Evolutionary conservation across 2,888 invertebrate species (phyloP).

Genomic region (Machimus atricapillus): DNA sequence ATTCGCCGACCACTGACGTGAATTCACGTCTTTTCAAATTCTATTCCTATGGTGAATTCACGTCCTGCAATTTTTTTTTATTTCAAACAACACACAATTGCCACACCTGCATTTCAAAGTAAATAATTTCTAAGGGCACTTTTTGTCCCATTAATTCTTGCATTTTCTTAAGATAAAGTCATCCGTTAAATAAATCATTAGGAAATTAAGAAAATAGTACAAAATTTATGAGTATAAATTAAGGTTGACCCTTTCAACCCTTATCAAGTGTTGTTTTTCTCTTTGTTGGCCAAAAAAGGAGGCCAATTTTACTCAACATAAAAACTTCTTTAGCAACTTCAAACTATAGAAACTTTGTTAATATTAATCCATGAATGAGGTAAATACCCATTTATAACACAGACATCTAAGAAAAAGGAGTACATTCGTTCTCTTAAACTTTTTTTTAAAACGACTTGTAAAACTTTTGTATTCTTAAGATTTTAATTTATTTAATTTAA

Average conservation of each 20-base stretch:
- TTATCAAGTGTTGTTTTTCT: background rate
- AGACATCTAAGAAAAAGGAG: too few species aligned
- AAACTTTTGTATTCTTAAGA: too few species aligned
- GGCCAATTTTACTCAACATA: background rate
- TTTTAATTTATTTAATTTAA: too few species aligned
- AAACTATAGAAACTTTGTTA: background rate
- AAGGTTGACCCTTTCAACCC: background rate
- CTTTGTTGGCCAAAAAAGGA: background rate
- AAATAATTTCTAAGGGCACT: background rate
- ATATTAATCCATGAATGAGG: background rate
- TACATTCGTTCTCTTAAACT: too few species aligned
- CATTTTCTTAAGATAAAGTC: background rate
- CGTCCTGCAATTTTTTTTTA: too few species aligned
- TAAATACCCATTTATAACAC: background rate
- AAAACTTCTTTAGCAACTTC: background rate
- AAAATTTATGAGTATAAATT: background rate
- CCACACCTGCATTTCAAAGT: too few species aligned
- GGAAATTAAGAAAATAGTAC: background rate
- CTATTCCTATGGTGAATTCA: too few species aligned
- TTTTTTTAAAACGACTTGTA: too few species aligned
- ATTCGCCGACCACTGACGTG: too few species aligned
- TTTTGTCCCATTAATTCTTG: background rate
- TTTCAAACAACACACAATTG: too few species aligned
- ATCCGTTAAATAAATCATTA: background rate
- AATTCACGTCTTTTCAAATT: too few species aligned